Conservation (phyloP, 1,140 invertebrate genomes). For the Lycorma delicatula region DNA sequence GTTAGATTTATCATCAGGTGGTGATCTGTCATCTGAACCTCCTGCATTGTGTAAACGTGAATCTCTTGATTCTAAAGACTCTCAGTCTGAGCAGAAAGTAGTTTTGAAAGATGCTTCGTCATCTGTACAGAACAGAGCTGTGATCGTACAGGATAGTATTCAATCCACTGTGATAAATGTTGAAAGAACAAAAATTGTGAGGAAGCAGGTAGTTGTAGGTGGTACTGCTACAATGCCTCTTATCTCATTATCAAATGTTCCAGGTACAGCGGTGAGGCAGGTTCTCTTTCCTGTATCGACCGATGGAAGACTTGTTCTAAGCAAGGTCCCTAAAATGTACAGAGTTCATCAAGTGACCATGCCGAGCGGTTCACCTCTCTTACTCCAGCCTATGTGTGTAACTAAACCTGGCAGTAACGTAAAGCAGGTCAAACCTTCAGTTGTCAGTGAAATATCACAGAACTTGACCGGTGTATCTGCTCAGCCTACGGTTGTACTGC, state of each 20-base stretch:
- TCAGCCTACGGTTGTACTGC: constrained; percentile 28
- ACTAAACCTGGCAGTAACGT: constrained; percentile 23
- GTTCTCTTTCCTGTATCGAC: constrained; percentile 28
- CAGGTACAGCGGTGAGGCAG: constrained; percentile 24
- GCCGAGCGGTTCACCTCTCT: constrained; percentile 24
- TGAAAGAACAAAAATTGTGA: constrained; percentile 23
- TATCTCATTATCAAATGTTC: constrained; percentile 19
- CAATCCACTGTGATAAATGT: constrained; percentile 29
- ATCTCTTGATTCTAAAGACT: constrained; percentile 23
- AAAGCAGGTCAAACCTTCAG: constrained; percentile 29
- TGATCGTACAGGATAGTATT: constrained; percentile 43
- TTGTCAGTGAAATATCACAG: constrained; percentile 22
- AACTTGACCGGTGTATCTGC: constrained; percentile 21
- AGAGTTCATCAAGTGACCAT: constrained; percentile 29
- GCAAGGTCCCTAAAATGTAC: constrained; percentile 30
- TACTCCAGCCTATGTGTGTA: constrained; percentile 29
- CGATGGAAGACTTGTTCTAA: constrained; percentile 29
- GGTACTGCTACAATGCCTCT: constrained; percentile 24
- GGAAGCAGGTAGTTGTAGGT: constrained; percentile 29
- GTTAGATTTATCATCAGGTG: constrained; percentile 23
- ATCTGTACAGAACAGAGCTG: constrained; percentile 35
- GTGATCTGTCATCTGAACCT: constrained; percentile 23
- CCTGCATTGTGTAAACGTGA: no score
- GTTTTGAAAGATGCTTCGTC: constrained; percentile 21
- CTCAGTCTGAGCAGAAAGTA: constrained; percentile 18